Conservation (phyloP, 2,113 vertebrate species). For the Syrrhaptes paradoxus region DNA sequence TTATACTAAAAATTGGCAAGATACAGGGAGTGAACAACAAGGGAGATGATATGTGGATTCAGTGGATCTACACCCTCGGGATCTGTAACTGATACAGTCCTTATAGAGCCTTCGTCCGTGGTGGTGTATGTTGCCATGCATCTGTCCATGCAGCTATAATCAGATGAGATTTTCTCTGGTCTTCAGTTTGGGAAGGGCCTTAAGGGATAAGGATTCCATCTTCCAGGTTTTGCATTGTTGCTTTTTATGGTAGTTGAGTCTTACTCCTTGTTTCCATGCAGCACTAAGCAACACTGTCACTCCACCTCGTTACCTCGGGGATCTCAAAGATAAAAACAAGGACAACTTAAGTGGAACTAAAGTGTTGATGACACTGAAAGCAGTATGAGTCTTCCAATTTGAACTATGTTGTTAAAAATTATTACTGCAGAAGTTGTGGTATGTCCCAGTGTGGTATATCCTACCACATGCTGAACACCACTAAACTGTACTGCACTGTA, state of each 20-base stretch:
- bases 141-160: neutral
- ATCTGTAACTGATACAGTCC: neutral
- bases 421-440: neutral
- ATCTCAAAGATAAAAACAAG: neutral
- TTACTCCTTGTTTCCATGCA: neutral
- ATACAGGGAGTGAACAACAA: too few species aligned
- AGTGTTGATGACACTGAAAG: neutral
- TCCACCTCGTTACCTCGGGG: neutral
- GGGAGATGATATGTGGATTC: accelerated
- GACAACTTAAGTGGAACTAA: neutral
- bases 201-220: neutral
- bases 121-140: neutral
- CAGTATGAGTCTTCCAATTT: neutral
- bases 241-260: neutral
- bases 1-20: neutral
- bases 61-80: neutral
- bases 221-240: neutral
- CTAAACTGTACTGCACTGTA: neutral
- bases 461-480: neutral
- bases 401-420: neutral
- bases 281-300: neutral
- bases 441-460: neutral
- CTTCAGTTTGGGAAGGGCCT: neutral
- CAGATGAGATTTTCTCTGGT: neutral
- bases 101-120: neutral